A percentile compares a stretch with the other conserved stretches of the same genome.
Conservation (phyloP, 37 sponge, comb jelly and placozoan species). For the Beroe forskalii region DNA sequence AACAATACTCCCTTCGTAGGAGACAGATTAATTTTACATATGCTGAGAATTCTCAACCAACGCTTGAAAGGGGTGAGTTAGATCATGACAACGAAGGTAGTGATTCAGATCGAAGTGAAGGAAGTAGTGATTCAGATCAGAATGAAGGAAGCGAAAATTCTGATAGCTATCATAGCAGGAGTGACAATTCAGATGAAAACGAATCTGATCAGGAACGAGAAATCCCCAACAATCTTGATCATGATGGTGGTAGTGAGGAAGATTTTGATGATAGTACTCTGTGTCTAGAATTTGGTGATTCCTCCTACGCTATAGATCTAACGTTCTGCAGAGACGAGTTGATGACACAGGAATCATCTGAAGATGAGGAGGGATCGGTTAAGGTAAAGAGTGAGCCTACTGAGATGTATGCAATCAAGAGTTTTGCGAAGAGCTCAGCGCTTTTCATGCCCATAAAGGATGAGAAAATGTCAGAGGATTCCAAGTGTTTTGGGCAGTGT, state of each 20-base stretch:
- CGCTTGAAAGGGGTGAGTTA: background rate
- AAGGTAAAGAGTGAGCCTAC: background rate
- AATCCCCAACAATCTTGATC: too few species aligned
- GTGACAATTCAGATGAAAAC: too few species aligned
- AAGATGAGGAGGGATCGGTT: background rate
- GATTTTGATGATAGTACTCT: background rate
- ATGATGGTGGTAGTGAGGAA: background rate
- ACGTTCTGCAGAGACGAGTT: background rate
- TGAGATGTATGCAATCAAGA: background rate
- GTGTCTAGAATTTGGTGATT: background rate
- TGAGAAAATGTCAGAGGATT: background rate
- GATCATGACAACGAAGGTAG: background rate
- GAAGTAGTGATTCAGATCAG: background rate
- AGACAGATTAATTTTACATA: too few species aligned
- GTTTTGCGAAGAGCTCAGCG: background rate
- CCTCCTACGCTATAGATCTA: background rate
- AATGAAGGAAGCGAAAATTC: background rate
- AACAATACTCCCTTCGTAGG: background rate
- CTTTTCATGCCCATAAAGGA: background rate
- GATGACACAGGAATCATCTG: background rate
- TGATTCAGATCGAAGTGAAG: background rate
- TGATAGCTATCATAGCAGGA: background rate
- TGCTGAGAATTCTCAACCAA: too few species aligned
- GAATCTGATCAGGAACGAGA: too few species aligned
- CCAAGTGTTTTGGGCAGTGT: too few species aligned